Base-by-base conservation (phyloP, 2,797 vertebrate genomes). In the Lerista edwardsae region DNA sequence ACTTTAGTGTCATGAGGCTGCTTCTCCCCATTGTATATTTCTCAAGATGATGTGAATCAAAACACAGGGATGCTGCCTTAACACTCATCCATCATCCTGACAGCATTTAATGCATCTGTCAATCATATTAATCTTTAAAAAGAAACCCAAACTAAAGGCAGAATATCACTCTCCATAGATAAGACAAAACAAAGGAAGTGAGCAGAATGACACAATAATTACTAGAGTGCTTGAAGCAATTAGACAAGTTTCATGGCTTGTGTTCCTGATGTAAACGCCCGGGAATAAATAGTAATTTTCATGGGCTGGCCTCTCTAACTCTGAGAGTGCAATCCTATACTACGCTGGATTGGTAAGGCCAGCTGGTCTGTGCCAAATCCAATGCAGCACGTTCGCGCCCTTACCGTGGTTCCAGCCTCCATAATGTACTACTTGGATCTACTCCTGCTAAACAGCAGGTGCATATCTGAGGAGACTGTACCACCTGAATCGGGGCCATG, bases 11-110 rank as follows among this genome's bases (percentile, higher is more conserved):
- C 76, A 84, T 47, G 39, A 79, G 19, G 0, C 6, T 88, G 68
- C 51, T 82, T 80, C 17, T 2, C 84, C 84, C 69, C 29, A 19
- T 31, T 78, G 1, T 25, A 61, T 65, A 80, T 83, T 84, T 87
- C 41, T 88, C n/a, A 88, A 91, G 12, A 77, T 65, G 11, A 31
- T 14, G 57, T 83, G 74, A 85, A 84, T 87, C 27, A 87, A 87
- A 91, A 85, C 4, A 82, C 1, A 65, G 25, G 3, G n/a, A 86
- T 2, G 17, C 36, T 88, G 25, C 77, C 14, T 79, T 91, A 88
- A 82, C 29, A 61, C 29, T 87, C 80, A 85, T 87, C 47, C 31
- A 80, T 74, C 31, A 80, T 3, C 79, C 1, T 79, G 74, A 80
- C 36, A 79, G 5, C 41, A 77, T 89, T 88, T 87, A 88, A 0